Base-by-base conservation (phyloP, 2,888 invertebrate species). In the Himalopsyche tibetana region DNA sequence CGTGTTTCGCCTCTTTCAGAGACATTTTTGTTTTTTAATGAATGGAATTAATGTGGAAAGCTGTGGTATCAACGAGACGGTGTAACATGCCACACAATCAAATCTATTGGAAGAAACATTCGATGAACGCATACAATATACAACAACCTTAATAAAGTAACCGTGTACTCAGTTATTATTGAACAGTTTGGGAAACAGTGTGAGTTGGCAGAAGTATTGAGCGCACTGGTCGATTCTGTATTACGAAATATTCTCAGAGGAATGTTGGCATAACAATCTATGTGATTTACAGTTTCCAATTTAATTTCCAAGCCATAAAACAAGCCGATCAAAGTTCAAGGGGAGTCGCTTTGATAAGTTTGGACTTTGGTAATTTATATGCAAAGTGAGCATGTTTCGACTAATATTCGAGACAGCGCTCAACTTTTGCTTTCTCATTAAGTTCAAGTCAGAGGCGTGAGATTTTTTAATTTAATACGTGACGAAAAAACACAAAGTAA, bases 281-380 rank as follows among this genome's bases (percentile, higher is more conserved):
- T 74, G 74, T 74, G 74, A 74, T 74, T 74, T 74, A 74, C 74
- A 82, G 82, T 51, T 55, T 82, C 82, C 55, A 82, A 82, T 82
- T 82, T 82, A 82, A 82, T 82, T 82, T 82, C 82, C 82, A 55
- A 82, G 55, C 82, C 82, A 82, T 82, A 55, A 82, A 82, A 82
- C 82, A 82, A 55, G 38, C 82, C 82, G 74, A 74, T 74, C 74
- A 74, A 74, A 74, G 28, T 74, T 74, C 74, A 28, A 51, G 63
- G 63, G 19, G 63, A 74, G 74, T 36, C 74, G 19, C 74, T 74
- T 74, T 74, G 74, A 74, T 38, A 74, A 74, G 74, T 74, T 69
- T 74, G 74, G 74, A 74, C 74, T 36, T 74, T 74, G 74, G 38
- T 74, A 74, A 74, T 74, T 74, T 74, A 74, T 74, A 74, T 74